Percentiles rank a stretch among this genome's conserved stretches.
phyloP scores from a whole-genome alignment of 2,888 invertebrate species.

The Plagodis dolabraria region DNA sequence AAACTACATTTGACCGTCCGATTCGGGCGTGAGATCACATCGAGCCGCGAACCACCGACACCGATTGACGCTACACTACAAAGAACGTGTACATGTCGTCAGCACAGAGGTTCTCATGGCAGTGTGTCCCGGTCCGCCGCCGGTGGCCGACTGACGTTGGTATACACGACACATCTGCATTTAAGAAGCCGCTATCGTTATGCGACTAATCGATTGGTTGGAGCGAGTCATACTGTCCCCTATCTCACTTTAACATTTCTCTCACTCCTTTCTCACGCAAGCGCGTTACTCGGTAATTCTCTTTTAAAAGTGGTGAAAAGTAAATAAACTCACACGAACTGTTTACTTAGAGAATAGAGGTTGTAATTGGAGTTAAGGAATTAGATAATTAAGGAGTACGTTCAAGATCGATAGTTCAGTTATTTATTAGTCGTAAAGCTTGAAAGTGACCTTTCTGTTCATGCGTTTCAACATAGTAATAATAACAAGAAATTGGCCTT shows the following conservation, averaged over 20 bases:
- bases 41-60: conserved; percentile 54
- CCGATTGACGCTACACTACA: conserved; percentile 65
- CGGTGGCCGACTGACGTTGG: conserved; percentile 80
- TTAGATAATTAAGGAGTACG: conserved; percentile 36
- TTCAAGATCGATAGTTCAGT: conserved; percentile 20
- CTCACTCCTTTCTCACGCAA: conserved; percentile 71
- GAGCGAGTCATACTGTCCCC: conserved; percentile 76
- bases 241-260: conserved; percentile 63
- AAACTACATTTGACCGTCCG: conserved; percentile 41
- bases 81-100: conserved; percentile 59
- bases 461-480: conserved; percentile 37
- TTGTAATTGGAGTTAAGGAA: conserved; percentile 52
- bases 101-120: conserved; percentile 60
- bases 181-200: conserved; percentile 85
- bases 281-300: conserved; percentile 61
- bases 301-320: conserved; percentile 80
- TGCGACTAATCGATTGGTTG: conserved; percentile 85
- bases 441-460: conserved; percentile 14
- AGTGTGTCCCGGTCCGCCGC: conserved; percentile 67
- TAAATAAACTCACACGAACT: conserved; percentile 80
- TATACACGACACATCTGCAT: conserved; percentile 84
- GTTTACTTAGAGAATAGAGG: conserved; percentile 68
- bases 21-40: conserved; percentile 50
- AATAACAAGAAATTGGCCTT: conserved; percentile 55
- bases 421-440: conserved; percentile 24